Evolutionary conservation across 2,797 vertebrate genomes (phyloP), one percentile per base, ranked within the genome.

Genomic region (Clarias pachynema): DNA sequence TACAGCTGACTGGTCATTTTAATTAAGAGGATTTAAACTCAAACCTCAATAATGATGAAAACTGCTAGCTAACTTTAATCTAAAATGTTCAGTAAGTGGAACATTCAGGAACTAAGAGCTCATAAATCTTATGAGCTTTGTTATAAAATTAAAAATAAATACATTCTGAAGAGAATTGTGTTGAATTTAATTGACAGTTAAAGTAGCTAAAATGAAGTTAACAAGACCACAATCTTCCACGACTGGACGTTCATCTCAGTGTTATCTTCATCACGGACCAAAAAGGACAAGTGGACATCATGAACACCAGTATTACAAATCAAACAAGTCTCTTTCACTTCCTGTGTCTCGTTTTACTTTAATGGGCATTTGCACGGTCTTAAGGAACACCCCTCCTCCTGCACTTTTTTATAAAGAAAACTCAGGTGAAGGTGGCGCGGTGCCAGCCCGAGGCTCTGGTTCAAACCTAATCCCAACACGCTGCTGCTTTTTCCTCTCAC

Each of bases 391-490:
- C 79, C 63, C 75, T 86, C 68, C 85, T 65, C 69, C 22, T 65
- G 85, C n/a, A 15, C 86, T 40, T 69, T 79, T 49, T 79, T n/a
- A 83, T 12, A 84, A 83, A 77, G 89, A 59, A 81, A 65, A 12
- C 56, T 86, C 82, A 26, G 69, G 68, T 85, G 87, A 89, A 87
- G 79, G 60, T 90, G 89, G 89, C 86, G 73, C 62, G 62, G 4
- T 57, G 88, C 90, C 90, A 92, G 84, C 66, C 85, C 56, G 62
- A 44, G 87, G 84, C 85, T 87, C 78, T 89, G 57, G 86, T 90
- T 89, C 83, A 29, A 74, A 56, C 68, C 87, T 89, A 87, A 78
- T 87, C 83, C 90, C 69, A 62, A 73, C 72, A 78, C 49, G n/a
- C 60, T 12, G 5, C 20, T 65, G 26, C 31, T 37, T 65, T 29